phyloP scores from a whole-genome alignment of 2,113 vertebrate species.

The Antechinus flavipes region DNA sequence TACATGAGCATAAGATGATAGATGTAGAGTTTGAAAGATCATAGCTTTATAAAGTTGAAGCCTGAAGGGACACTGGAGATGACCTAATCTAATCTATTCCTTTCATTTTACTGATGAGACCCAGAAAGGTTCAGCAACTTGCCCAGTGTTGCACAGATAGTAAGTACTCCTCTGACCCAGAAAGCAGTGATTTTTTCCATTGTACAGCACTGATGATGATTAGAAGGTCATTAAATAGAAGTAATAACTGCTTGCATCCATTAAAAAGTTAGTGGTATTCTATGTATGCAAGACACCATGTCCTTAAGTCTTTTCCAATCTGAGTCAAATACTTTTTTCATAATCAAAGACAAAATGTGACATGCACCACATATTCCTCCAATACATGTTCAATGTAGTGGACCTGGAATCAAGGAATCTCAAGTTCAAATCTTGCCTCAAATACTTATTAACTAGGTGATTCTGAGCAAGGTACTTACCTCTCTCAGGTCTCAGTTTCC shows the following conservation, averaged over 20 bases:
- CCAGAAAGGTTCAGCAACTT: constrained; percentile 8
- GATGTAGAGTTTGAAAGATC: neutral
- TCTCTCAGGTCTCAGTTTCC: neutral
- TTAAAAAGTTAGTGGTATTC: neutral
- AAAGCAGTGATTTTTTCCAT: neutral
- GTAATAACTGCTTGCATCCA: neutral
- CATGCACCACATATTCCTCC: neutral
- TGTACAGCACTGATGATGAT: neutral
- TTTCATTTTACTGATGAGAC: neutral
- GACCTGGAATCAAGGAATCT: neutral
- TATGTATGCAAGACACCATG: neutral
- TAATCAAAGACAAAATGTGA: neutral
- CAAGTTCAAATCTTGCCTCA: neutral
- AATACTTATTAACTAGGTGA: neutral
- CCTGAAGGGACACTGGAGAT: neutral
- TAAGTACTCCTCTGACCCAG: neutral
- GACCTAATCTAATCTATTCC: neutral
- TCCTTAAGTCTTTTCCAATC: neutral
- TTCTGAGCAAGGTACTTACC: neutral
- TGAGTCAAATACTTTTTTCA: neutral
- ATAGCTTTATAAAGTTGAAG: neutral
- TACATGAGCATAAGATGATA: neutral
- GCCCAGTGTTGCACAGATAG: neutral
- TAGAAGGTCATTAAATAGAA: neutral
- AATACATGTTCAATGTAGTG: neutral